These are phyloP conservation scores for Budorcas taxicolor DNA, from an alignment of 2,113 vertebrate genomes.

Conservation along the genomic window DNA sequence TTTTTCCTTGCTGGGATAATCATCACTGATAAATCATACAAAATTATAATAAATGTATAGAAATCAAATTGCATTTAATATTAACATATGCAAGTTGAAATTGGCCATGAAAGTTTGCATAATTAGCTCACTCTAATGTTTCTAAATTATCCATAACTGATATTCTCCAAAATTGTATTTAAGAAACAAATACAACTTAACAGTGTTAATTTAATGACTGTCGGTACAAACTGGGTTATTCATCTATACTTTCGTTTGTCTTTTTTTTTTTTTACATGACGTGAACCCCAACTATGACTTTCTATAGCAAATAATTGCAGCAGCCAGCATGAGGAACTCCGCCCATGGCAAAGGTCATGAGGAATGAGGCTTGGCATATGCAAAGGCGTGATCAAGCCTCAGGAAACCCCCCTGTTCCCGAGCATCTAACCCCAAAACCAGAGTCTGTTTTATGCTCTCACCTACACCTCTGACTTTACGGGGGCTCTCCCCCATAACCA, in stretches of 20 bases:
- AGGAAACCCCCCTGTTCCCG: no score
- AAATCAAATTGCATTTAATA: background rate
- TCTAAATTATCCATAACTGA: background rate
- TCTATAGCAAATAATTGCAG: background rate
- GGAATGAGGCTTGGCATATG: no score
- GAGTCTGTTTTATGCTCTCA: no score
- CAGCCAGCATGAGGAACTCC: no score
- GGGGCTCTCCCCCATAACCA: no score
- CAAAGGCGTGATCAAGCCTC: no score
- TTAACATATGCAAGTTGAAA: background rate
- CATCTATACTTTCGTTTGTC: background rate
- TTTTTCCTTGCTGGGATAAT: background rate
- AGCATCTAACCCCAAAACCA: no score
- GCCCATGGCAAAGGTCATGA: no score
- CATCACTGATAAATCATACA: background rate
- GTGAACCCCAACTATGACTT: background rate
- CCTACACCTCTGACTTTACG: no score
- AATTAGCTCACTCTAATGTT: background rate
- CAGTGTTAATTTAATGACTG: background rate
- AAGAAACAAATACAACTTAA: background rate
- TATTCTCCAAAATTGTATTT: background rate
- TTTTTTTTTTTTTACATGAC: background rate
- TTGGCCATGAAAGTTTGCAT: background rate
- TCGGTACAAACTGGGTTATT: background rate
- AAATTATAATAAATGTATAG: background rate